A percentile compares a stretch with the other conserved stretches of the same genome.
These are phyloP conservation scores for Allenopithecus nigroviridis DNA, from an alignment of 2,797 vertebrate genomes.

Conservation along the genomic window DNA sequence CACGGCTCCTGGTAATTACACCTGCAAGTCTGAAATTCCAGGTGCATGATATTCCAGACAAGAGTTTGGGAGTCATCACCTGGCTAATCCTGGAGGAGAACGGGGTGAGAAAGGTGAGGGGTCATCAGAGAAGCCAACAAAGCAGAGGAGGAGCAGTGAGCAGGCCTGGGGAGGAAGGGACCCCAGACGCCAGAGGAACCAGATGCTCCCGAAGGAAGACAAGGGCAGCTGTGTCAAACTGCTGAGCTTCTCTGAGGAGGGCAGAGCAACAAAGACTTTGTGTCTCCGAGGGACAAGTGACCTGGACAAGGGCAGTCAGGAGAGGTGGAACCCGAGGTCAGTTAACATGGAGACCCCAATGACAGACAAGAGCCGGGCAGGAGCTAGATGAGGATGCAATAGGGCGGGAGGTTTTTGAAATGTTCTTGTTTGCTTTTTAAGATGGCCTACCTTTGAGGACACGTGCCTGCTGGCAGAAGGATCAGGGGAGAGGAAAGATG, in stretches of 20 bases:
- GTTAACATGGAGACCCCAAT: background rate
- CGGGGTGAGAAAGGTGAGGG: background rate
- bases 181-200: background rate
- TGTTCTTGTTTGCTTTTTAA: background rate
- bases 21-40: background rate
- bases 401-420: background rate
- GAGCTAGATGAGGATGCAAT: background rate
- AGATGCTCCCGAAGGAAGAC: background rate
- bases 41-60: background rate
- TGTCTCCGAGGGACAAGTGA: background rate
- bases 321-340: background rate
- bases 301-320: background rate
- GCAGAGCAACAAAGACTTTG: background rate
- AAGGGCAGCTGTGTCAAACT: background rate
- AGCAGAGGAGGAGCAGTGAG: background rate
- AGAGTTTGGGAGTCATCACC: background rate
- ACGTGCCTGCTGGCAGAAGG: background rate
- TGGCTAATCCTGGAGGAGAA: background rate
- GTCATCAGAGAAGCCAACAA: background rate
- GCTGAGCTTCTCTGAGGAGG: background rate
- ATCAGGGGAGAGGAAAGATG: background rate
- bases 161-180: background rate
- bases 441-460: background rate
- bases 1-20: background rate
- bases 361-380: too few relatives aligned